Percentiles rank a stretch among this genome's conserved stretches.
Conservation (phyloP, 2,888 invertebrate species). For the Caradrina kadenii region DNA sequence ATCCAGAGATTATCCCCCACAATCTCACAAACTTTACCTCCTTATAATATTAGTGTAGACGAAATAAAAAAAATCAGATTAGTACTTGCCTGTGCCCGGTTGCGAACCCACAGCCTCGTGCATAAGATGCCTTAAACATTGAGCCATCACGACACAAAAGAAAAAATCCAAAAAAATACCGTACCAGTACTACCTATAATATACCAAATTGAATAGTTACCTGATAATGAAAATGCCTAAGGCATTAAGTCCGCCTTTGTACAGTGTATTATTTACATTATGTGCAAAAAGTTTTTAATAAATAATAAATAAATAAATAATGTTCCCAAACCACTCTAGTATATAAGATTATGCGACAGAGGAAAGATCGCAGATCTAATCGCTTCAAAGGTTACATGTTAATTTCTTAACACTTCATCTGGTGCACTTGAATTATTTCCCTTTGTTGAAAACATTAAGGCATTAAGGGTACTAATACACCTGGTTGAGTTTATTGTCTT, state of each 20-base stretch:
- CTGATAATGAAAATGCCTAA: too few species aligned
- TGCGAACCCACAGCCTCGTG: too few species aligned
- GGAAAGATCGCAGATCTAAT: constrained; percentile 11
- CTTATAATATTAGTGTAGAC: too few species aligned
- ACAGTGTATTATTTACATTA: too few species aligned
- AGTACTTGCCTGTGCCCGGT: too few species aligned
- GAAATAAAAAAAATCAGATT: too few species aligned
- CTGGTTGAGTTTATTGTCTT: constrained; percentile 21
- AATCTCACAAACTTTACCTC: too few species aligned
- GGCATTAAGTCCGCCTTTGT: too few species aligned
- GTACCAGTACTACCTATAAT: background rate
- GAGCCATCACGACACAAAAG: background rate
- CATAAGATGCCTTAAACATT: too few species aligned
- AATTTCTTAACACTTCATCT: constrained; percentile 9
- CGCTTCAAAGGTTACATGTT: constrained; percentile 2
- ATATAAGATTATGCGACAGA: constrained; percentile 8
- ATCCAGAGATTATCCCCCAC: too few species aligned
- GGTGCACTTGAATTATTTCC: constrained; percentile 2
- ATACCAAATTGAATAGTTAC: background rate
- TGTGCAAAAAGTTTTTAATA: too few species aligned
- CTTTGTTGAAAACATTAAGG: constrained; percentile 22
- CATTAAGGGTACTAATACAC: background rate
- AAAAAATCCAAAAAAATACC: background rate
- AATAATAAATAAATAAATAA: too few species aligned
- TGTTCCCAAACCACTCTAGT: background rate